Evolutionary conservation across 2,113 vertebrate species (phyloP).

Genomic region (Podocnemis expansa): DNA sequence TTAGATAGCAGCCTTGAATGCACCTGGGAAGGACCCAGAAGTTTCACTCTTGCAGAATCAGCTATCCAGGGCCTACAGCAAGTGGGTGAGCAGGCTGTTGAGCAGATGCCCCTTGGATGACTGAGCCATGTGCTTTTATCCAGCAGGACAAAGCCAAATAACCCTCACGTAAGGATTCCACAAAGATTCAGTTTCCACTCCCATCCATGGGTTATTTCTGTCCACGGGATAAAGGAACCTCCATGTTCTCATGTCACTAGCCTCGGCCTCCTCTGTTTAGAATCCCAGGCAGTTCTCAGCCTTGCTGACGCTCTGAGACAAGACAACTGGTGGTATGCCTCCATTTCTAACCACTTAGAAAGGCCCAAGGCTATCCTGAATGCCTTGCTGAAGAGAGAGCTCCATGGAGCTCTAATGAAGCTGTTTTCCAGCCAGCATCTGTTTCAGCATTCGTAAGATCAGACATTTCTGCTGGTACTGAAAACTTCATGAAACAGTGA

Average conservation of each 20-base stretch:
- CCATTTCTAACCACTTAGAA: not conserved
- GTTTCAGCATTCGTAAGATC: not conserved
- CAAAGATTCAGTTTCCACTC: not conserved
- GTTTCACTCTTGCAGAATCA: not conserved
- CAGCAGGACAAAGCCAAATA: not conserved
- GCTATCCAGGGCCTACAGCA: not conserved
- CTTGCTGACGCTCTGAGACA: not conserved
- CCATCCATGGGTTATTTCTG: fast-evolving
- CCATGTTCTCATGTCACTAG: not conserved
- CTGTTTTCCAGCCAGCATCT: constrained; percentile 26
- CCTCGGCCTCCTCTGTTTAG: fast-evolving
- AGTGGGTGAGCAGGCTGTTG: not conserved
- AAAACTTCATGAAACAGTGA: not conserved
- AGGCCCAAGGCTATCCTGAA: not conserved
- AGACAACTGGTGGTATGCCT: fast-evolving
- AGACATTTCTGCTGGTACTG: not conserved
- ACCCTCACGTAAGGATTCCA: not conserved
- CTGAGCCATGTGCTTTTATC: not conserved
- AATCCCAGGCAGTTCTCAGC: fast-evolving
- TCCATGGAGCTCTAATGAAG: not conserved
- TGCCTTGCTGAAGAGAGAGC: not conserved
- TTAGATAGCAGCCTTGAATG: fast-evolving
- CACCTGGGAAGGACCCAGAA: fast-evolving
- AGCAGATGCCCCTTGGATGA: not conserved
- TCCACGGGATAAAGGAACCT: not conserved